These are phyloP conservation scores for Rutpela maculata DNA, from an alignment of 2,888 invertebrate genomes.

Conservation along the genomic window DNA sequence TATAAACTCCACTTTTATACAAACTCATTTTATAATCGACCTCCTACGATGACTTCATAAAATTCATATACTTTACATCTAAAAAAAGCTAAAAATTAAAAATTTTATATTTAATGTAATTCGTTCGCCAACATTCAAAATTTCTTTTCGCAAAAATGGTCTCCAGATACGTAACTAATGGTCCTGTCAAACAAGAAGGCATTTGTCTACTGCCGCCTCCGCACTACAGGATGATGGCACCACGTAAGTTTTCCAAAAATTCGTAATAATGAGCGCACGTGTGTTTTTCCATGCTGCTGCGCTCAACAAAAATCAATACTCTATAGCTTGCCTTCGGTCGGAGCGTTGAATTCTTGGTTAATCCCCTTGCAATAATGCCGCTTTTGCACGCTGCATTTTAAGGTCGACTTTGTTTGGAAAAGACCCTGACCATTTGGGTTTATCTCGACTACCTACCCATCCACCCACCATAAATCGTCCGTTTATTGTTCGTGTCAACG, in stretches of 20 bases:
- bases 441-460: conserved; percentile 40
- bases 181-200: conserved; percentile 72
- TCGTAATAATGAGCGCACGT: conserved; percentile 46
- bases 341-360: conserved; percentile 37
- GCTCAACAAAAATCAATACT: conserved; percentile 52
- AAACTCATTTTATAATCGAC: conserved; percentile 8
- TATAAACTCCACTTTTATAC: conserved; percentile 22
- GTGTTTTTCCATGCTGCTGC: conserved; percentile 50
- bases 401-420: conserved; percentile 39
- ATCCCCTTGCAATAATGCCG: conserved; percentile 37
- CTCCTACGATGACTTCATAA: conserved; percentile 37
- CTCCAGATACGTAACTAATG: conserved; percentile 71
- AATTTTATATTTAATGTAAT: conserved; percentile 38
- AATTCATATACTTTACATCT: not conserved
- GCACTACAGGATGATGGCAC: conserved; percentile 71
- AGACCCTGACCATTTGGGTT: conserved; percentile 51
- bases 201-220: conserved; percentile 70
- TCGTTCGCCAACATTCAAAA: conserved; percentile 29
- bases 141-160: conserved; percentile 65
- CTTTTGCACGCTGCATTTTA: conserved; percentile 38
- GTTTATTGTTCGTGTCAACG: conserved; percentile 16
- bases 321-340: conserved; percentile 30
- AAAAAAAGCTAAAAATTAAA: not conserved
- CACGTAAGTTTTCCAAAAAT: conserved; percentile 61
- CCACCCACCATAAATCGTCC: conserved; percentile 35